Percentiles rank a stretch among this genome's conserved stretches.
These are phyloP conservation scores for Dendroctonus valens DNA, from an alignment of 1,140 invertebrate species.

Conservation along the genomic window DNA sequence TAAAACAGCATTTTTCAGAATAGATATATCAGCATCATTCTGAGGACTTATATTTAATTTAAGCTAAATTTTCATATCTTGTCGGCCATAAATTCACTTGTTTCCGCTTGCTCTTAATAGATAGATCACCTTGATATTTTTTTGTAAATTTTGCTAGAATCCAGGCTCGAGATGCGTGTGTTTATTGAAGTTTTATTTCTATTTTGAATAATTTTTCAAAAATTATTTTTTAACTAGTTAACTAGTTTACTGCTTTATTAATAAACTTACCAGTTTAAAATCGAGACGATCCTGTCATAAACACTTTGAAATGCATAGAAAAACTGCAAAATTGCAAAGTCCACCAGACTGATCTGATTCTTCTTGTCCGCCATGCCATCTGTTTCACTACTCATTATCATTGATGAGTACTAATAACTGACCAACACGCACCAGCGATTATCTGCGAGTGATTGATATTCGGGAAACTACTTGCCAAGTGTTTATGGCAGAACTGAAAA, in stretches of 20 bases:
- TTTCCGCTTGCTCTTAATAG: neutral
- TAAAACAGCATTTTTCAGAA: too few species aligned
- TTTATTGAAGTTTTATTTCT: neutral
- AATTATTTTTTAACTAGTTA: neutral
- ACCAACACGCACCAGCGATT: too few species aligned
- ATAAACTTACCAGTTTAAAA: conserved; percentile 24
- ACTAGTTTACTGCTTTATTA: neutral
- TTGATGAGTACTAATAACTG: too few species aligned
- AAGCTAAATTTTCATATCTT: neutral
- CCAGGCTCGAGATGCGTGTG: neutral
- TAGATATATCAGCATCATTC: neutral
- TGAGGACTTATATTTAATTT: neutral
- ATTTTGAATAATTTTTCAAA: neutral
- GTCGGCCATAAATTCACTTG: neutral
- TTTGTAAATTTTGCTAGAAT: neutral
- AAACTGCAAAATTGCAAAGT: conserved; percentile 23
- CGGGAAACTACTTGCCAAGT: too few species aligned
- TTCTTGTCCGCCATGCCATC: conserved; percentile 4
- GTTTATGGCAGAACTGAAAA: too few species aligned
- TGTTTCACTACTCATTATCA: neutral
- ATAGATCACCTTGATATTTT: neutral
- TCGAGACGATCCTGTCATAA: conserved; percentile 15
- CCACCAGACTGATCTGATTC: conserved; percentile 24
- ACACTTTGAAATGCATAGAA: conserved; percentile 16
- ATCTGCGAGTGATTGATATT: too few species aligned